Evolutionary conservation across 1,140 invertebrate genomes (phyloP).

Genomic region (Papilio dardanus): DNA sequence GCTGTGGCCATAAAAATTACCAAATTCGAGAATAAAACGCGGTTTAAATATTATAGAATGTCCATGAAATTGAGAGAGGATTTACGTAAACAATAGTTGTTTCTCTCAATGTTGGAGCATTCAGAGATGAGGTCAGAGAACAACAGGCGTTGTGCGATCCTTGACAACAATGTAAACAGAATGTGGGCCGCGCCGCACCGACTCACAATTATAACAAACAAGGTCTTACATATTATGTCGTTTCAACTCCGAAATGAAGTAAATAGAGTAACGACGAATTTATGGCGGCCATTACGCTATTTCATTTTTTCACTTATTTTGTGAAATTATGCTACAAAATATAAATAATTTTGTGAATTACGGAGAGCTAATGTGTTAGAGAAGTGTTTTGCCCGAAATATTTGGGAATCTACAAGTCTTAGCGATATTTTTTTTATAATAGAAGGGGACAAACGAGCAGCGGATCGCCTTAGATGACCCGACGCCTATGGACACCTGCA

Average conservation of each 20-base stretch:
- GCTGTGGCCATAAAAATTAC: no score
- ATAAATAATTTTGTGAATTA: no score
- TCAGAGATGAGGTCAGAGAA: constrained; percentile 5
- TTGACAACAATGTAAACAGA: constrained; percentile 30
- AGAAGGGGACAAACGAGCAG: no score
- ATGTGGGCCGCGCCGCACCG: neutral
- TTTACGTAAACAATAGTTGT: neutral
- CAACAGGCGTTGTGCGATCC: neutral
- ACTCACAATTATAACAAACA: constrained; percentile 10
- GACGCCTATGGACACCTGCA: no score
- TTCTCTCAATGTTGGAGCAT: neutral
- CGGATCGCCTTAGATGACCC: no score
- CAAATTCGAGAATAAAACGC: no score
- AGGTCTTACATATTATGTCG: constrained; percentile 1
- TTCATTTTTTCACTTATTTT: neutral
- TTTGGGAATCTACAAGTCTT: no score
- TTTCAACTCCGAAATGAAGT: neutral
- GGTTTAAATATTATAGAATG: neutral
- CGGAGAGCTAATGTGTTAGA: no score
- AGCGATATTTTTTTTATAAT: no score
- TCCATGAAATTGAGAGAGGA: neutral
- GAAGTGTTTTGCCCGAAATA: no score
- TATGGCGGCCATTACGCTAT: neutral
- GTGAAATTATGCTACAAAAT: neutral
- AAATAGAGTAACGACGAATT: neutral